A percentile compares a stretch with the other conserved stretches of the same genome.
phyloP scores from a whole-genome alignment of 2,113 vertebrate species.

The Rhadina sibilatrix region DNA sequence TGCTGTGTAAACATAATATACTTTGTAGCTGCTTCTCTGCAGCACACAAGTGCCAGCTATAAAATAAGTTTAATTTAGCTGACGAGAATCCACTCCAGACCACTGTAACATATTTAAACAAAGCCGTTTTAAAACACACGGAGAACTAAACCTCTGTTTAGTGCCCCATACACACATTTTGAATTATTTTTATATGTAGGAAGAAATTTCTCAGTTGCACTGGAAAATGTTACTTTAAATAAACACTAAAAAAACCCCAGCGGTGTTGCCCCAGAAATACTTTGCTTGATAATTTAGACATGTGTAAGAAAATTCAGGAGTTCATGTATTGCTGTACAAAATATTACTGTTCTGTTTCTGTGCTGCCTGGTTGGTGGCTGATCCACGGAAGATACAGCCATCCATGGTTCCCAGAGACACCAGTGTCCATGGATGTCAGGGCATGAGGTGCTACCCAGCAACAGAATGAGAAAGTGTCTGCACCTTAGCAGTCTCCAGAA shows the following conservation, averaged over 20 bases:
- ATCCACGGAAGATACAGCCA: neutral
- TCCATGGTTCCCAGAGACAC: neutral
- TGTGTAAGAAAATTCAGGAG: neutral
- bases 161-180: neutral
- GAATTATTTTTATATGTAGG: neutral
- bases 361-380: neutral
- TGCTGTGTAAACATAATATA: neutral
- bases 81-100: neutral
- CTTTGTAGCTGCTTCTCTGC: neutral
- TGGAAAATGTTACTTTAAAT: conserved; percentile 20
- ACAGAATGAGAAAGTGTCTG: neutral
- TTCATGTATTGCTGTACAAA: neutral
- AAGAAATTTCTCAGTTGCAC: neutral
- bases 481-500: neutral
- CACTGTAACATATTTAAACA: neutral
- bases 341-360: neutral
- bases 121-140: neutral
- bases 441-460: neutral
- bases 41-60: neutral
- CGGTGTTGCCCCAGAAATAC: neutral
- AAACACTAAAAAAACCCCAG: neutral
- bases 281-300: neutral
- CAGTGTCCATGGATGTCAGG: neutral
- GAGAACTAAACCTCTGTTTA: conserved; percentile 22
- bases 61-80: neutral